Percentiles rank a stretch among this genome's conserved stretches.
Conservation (phyloP, 2,113 vertebrate genomes). For the Macroglossus sobrinus region DNA sequence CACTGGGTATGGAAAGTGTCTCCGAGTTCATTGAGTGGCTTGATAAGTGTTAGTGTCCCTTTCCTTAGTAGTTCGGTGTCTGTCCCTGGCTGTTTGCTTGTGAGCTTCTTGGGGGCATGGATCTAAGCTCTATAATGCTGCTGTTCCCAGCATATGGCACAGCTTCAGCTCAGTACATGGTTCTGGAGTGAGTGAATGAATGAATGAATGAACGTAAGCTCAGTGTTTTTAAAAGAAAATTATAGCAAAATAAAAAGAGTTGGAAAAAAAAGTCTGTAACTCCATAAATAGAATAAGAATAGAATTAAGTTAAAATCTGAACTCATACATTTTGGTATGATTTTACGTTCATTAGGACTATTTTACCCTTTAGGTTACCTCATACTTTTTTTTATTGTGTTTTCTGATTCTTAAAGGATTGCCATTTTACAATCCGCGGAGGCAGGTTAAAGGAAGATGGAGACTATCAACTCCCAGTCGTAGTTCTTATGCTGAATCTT, state of each 20-base stretch:
- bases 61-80: fast-evolving
- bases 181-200: neutral
- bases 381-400: neutral
- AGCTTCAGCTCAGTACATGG: neutral
- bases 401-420: conserved; percentile 86
- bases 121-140: neutral
- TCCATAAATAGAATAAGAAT: neutral
- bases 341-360: neutral
- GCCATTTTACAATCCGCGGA: conserved; percentile 97
- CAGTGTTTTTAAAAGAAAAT: neutral
- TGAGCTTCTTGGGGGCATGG: neutral
- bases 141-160: neutral
- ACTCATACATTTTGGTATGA: neutral
- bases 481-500: conserved; percentile 96
- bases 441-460: conserved; percentile 89
- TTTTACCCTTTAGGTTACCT: neutral
- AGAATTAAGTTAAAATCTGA: neutral
- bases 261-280: neutral
- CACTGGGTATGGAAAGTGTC: neutral
- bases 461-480: conserved; percentile 94
- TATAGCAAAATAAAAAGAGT: neutral
- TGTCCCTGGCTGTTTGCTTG: neutral
- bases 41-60: fast-evolving
- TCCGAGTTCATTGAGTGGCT: neutral
- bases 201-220: neutral